phyloP scores from a whole-genome alignment of 2,797 vertebrate genomes.

The Todus mexicanus region DNA sequence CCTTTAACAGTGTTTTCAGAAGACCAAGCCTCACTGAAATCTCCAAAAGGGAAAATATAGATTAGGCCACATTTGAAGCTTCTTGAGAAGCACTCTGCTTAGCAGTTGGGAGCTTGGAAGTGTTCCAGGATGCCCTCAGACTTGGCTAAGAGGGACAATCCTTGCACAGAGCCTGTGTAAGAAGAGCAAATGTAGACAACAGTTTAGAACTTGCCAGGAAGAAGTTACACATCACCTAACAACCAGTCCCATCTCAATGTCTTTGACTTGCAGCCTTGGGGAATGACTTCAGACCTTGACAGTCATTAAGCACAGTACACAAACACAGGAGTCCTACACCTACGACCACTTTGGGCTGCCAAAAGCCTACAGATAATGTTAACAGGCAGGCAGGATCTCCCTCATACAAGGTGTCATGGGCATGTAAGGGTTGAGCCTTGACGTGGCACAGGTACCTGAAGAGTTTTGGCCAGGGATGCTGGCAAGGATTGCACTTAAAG shows the following conservation, averaged over 20 bases:
- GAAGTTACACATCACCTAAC: not conserved
- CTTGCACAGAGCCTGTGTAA: not conserved
- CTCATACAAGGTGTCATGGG: not conserved
- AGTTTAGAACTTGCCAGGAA: not conserved
- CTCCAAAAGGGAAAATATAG: not conserved
- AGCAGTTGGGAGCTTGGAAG: not conserved
- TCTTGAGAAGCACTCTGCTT: not conserved
- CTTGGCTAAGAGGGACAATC: not conserved
- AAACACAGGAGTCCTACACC: not conserved
- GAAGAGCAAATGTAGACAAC: rapidly evolving
- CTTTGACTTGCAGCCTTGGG: not conserved
- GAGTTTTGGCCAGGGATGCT: not conserved
- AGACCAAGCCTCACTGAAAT: not conserved
- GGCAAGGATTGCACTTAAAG: not conserved
- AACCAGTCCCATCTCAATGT: not conserved
- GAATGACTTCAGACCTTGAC: not conserved
- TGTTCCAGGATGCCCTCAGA: not conserved
- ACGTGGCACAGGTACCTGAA: not conserved
- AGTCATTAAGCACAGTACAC: not conserved
- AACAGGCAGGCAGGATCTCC: not conserved
- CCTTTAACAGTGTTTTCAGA: not conserved
- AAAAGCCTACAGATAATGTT: not conserved
- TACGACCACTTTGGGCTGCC: not conserved
- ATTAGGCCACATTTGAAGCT: not conserved
- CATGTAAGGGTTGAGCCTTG: not conserved